These are phyloP conservation scores for Mystacides longicornis DNA, from an alignment of 2,888 invertebrate genomes.

Conservation along the genomic window DNA sequence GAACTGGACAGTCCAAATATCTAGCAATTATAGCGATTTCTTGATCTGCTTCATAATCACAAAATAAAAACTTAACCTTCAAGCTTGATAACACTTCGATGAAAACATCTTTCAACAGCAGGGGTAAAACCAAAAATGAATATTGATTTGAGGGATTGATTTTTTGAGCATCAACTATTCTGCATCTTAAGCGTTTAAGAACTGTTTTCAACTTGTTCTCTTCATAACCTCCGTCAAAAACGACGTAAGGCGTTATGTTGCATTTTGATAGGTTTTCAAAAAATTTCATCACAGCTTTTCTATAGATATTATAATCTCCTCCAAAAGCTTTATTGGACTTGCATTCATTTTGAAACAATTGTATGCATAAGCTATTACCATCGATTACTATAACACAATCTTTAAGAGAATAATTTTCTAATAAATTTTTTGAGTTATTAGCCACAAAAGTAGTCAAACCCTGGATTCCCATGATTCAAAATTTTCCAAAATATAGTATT, in stretches of 20 bases:
- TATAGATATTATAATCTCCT: constrained; percentile 77
- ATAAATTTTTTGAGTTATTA: constrained; percentile 50
- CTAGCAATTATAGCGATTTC: constrained; percentile 78
- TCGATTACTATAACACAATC: constrained; percentile 69
- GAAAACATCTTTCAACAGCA: constrained; percentile 68
- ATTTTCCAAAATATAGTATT: too few relatives aligned
- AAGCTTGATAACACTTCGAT: constrained; percentile 59
- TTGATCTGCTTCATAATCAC: constrained; percentile 85
- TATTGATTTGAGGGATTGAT: constrained; percentile 48
- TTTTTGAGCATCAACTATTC: constrained; percentile 50
- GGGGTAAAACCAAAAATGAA: constrained; percentile 59
- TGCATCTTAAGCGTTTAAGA: constrained; percentile 49
- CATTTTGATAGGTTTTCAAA: constrained; percentile 64
- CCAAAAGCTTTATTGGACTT: constrained; percentile 67
- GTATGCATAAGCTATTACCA: constrained; percentile 68
- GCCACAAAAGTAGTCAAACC: constrained; percentile 78
- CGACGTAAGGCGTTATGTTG: constrained; percentile 61
- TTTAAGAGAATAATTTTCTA: constrained; percentile 57
- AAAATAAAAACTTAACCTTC: constrained; percentile 59
- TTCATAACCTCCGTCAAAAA: constrained; percentile 77
- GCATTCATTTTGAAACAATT: constrained; percentile 57
- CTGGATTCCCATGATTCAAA: constrained; percentile 75
- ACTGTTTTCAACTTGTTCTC: constrained; percentile 62
- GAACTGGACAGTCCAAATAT: constrained; percentile 71
- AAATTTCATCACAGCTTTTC: constrained; percentile 56